Evolutionary conservation across 1,140 invertebrate genomes (phyloP), one percentile per base, ranked within the genome.

Genomic region (Holcopasites calliopsidis): DNA sequence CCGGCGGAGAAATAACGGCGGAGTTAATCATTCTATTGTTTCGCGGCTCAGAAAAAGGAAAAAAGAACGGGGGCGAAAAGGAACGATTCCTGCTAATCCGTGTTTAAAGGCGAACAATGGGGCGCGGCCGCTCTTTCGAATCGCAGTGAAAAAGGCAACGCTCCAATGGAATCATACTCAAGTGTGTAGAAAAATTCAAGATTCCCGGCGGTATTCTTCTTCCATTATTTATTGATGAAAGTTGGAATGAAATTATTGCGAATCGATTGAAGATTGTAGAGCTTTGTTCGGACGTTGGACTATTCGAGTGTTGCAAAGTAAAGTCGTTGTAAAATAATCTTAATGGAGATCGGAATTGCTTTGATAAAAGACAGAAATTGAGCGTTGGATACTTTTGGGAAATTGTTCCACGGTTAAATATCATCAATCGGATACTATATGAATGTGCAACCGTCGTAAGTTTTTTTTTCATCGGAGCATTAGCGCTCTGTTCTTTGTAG

Each of bases 21-120:
- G 47, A 60, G 42, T 38, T 58, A 70, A 60, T 70, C 40, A 60
- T 47, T 33, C 52, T n/a, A 60, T 70, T 60, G 42, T 60, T 35
- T 5, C 31, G 7, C 4, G 28, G 1, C 7, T 6, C 47, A 21
- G 42, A 16, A 40, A 3, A 60, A 13, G 6, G 16, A 4, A 8
- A n/a, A 47, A 68, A 5, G 10, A 54, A 23, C 13, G 16, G 11
- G 33, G 16, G 7, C 8, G 38, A n/a, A 18, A 40, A 38, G 31
- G 33, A 28, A 16, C 35, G 5, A 21, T 68, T n/a, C 49, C 23
- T 54, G 54, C 28, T 54, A 68, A 68, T 54, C 21, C 33, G 8
- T 28, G 18, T 35, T 50, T 49, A 50, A 65, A 49, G 5, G 28
- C 10, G 28, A 4, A 42, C 42, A 47, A 50, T 33, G 31, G n/a